A percentile compares a stretch with the other conserved stretches of the same genome.
Evolutionary conservation across 2,888 invertebrate genomes (phyloP).

Genomic region (Lepetodrilus schrolli): DNA sequence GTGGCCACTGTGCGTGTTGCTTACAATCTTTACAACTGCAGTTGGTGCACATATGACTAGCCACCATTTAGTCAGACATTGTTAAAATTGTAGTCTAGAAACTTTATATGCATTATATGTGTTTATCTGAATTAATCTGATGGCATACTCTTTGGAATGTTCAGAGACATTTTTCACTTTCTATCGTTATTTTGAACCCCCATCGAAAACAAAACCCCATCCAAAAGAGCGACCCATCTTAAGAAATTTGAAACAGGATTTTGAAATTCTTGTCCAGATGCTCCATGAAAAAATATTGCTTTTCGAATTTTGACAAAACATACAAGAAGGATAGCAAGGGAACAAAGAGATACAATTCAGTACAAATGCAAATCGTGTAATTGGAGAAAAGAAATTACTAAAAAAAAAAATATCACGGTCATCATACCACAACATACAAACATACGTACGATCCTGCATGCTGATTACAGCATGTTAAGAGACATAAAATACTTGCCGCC

Average conservation of each 20-base stretch:
- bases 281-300: background rate
- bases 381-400: no score
- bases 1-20: background rate
- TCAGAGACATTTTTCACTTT: background rate
- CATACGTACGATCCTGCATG: constrained; percentile 29
- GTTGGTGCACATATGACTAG: constrained; percentile 14
- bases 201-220: background rate
- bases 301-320: constrained; percentile 16
- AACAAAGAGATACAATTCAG: constrained; percentile 9
- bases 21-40: constrained; percentile 10
- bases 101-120: background rate
- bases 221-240: constrained; percentile 18
- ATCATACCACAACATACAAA: constrained; percentile 30
- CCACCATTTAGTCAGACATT: background rate
- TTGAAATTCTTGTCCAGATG: background rate
- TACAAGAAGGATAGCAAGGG: constrained; percentile 10
- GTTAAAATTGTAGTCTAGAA: background rate
- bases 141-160: constrained; percentile 21
- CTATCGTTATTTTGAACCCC: background rate
- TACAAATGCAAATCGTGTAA: constrained; percentile 13
- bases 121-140: background rate
- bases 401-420: constrained; percentile 6
- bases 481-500: constrained; percentile 56
- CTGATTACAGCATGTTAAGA: constrained; percentile 41
- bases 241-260: background rate